These are phyloP conservation scores for Microchrysa polita DNA, from an alignment of 2,888 invertebrate species.

Conservation along the genomic window DNA sequence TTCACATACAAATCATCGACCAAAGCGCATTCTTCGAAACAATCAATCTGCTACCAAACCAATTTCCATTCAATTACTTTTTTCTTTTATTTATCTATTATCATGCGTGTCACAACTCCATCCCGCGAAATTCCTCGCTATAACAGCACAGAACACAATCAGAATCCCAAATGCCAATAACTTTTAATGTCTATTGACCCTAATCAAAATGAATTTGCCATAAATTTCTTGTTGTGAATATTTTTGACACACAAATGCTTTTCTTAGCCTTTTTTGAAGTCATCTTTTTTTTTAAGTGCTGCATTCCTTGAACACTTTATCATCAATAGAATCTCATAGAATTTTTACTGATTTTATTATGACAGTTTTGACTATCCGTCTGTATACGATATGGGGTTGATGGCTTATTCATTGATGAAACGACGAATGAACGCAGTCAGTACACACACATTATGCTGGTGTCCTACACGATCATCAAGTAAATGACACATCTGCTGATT, in stretches of 20 bases:
- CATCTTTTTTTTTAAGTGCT: too few relatives aligned
- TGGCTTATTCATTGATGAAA: constrained; percentile 28
- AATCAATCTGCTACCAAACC: too few relatives aligned
- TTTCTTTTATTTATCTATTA: too few relatives aligned
- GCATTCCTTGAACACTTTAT: constrained; percentile 8
- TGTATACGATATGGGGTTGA: constrained; percentile 10
- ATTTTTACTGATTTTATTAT: constrained; percentile 23
- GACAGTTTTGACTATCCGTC: not conserved
- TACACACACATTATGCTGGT: not conserved
- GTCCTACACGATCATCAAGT: not conserved
- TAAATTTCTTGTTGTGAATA: constrained; percentile 5
- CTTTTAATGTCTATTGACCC: constrained; percentile 8
- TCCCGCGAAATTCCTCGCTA: too few relatives aligned
- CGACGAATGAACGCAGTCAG: too few relatives aligned
- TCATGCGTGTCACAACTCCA: too few relatives aligned
- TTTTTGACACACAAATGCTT: constrained; percentile 16
- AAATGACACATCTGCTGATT: not conserved
- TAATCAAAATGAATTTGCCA: constrained; percentile 18
- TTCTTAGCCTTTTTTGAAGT: constrained; percentile 9
- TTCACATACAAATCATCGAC: too few relatives aligned
- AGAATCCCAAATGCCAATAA: not conserved
- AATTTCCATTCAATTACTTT: too few relatives aligned
- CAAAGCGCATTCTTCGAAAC: too few relatives aligned
- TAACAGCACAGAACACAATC: too few relatives aligned
- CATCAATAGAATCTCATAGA: constrained; percentile 1